Evolutionary conservation across 2,797 vertebrate species (phyloP).

Genomic region (Oreochromis mossambicus): DNA sequence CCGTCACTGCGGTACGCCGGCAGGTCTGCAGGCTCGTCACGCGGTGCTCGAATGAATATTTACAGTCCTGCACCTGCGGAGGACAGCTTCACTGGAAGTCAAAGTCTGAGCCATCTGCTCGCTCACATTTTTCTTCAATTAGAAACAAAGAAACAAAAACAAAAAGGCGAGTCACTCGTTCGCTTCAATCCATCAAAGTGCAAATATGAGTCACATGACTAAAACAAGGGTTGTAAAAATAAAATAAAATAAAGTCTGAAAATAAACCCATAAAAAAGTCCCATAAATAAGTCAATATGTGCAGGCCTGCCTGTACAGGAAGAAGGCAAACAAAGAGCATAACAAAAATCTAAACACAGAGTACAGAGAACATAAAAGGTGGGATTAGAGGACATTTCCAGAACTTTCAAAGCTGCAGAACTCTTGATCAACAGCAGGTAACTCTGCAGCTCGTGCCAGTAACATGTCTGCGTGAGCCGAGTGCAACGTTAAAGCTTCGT

Average conservation of each 20-base stretch:
- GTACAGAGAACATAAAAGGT: constrained; percentile 13
- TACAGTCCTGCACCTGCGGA: constrained; percentile 15
- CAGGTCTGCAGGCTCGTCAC: neutral
- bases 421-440: neutral
- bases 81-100: constrained; percentile 1
- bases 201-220: constrained; percentile 68
- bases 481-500: constrained; percentile 47
- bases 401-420: neutral
- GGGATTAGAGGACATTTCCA: neutral
- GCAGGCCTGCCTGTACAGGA: constrained; percentile 83
- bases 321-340: constrained; percentile 53
- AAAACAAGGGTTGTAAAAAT: constrained; percentile 49
- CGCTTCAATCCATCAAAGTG: constrained; percentile 72
- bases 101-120: constrained; percentile 18
- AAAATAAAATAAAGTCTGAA: constrained; percentile 18
- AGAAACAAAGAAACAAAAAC: neutral
- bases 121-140: constrained; percentile 40
- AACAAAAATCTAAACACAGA: constrained; percentile 28
- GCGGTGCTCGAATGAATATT: neutral
- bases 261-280: constrained; percentile 12
- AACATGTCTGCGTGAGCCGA: constrained; percentile 1
- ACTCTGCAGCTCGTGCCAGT: neutral
- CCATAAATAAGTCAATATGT: constrained; percentile 75
- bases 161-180: constrained; percentile 66
- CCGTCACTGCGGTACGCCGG: rapidly evolving